Conservation (phyloP, 2,113 vertebrate genomes). For the Caloenas nicobarica region DNA sequence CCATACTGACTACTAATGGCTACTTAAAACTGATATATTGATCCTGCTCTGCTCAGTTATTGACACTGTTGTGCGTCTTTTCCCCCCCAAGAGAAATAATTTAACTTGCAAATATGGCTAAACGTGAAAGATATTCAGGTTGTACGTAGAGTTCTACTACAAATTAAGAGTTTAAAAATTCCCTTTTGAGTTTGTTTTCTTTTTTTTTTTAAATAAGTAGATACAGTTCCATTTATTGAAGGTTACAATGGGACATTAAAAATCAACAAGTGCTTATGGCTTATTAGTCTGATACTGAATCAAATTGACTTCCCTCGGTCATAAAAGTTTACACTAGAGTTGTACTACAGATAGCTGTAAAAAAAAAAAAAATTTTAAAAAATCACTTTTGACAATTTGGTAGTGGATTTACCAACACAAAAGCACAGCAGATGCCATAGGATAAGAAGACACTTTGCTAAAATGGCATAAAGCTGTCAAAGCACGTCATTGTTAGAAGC, state of each 20-base stretch:
- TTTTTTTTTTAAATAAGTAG: neutral
- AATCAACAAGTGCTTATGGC: neutral
- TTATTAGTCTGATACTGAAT: neutral
- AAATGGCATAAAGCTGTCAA: neutral
- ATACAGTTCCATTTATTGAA: neutral
- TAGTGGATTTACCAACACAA: neutral
- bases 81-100: no score
- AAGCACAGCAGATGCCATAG: neutral
- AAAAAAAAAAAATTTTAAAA: neutral
- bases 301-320: neutral
- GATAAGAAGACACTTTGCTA: neutral
- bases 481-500: no score
- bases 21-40: no score
- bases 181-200: no score
- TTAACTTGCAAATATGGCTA: no score
- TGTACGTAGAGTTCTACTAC: no score
- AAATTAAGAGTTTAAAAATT: no score
- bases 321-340: neutral
- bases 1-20: no score
- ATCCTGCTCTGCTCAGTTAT: no score
- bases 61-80: no score
- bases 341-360: neutral
- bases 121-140: no score
- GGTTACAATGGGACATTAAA: neutral
- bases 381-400: neutral